phyloP scores from a whole-genome alignment of 1,140 invertebrate species.

The Chrysoperla carnea region DNA sequence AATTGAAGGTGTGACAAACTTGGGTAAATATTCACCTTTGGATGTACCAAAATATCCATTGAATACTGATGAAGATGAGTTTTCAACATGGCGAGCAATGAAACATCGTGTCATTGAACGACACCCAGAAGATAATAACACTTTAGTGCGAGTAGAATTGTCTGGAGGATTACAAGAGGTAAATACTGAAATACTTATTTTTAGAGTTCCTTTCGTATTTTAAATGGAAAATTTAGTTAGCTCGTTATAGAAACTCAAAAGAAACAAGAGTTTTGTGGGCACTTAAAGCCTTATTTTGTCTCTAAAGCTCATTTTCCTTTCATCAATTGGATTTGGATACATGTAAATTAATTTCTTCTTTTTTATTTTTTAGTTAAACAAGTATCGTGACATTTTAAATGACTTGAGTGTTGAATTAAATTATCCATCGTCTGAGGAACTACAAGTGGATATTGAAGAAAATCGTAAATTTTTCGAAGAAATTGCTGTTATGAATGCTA shows the following conservation, averaged over 20 bases:
- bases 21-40: conserved; percentile 15
- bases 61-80: conserved; percentile 42
- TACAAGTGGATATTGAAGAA: conserved; percentile 36
- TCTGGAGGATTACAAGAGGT: conserved; percentile 42
- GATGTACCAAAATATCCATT: conserved; percentile 37
- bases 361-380: conserved; percentile 18
- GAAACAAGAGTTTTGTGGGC: conserved; percentile 1
- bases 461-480: conserved; percentile 46
- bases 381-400: conserved; percentile 28
- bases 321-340: no score
- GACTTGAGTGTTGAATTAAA: conserved; percentile 25
- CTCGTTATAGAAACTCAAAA: not conserved
- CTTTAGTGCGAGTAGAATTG: conserved; percentile 41
- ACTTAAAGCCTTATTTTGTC: not conserved
- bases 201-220: not conserved
- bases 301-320: conserved; percentile 2
- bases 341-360: not conserved
- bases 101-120: conserved; percentile 34
- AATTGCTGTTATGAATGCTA: conserved; percentile 37
- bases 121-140: conserved; percentile 32
- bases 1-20: conserved; percentile 45
- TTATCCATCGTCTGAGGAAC: conserved; percentile 25
- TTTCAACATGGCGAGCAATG: conserved; percentile 37
- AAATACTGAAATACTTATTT: conserved; percentile 14
- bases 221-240: not conserved